Conservation (phyloP, 2,888 invertebrate species). For the Girardia tigrina region DNA sequence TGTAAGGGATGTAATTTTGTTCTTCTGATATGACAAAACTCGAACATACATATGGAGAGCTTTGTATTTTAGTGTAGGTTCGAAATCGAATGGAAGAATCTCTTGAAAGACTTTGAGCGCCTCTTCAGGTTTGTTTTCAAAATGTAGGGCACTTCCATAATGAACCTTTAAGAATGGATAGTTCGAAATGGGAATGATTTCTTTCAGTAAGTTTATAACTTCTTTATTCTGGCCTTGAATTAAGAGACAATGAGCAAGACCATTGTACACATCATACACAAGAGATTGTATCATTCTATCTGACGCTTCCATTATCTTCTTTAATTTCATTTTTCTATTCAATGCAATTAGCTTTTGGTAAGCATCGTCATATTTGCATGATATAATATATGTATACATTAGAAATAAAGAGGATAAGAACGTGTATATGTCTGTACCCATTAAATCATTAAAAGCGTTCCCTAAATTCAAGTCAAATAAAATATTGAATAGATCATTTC, state of each 20-base stretch:
- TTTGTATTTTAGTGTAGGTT: neutral
- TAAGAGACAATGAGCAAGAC: neutral
- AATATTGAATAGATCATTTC: neutral
- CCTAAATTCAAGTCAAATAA: neutral
- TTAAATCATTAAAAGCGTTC: neutral
- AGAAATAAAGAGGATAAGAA: neutral
- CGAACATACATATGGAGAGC: neutral
- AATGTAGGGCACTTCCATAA: neutral
- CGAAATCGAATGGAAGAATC: neutral
- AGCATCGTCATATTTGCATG: neutral
- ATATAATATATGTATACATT: neutral
- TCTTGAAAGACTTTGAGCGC: neutral
- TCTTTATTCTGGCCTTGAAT: neutral
- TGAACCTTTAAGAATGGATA: neutral
- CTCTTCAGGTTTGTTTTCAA: neutral
- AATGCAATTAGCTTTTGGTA: neutral
- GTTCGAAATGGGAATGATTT: neutral
- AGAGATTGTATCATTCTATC: neutral
- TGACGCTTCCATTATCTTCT: neutral
- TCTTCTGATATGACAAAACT: neutral
- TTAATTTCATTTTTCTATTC: neutral
- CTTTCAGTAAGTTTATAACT: neutral
- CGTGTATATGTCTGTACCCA: neutral
- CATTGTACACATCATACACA: neutral
- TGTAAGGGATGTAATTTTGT: neutral